These are phyloP conservation scores for Ophion ellenae DNA, from an alignment of 2,888 invertebrate species.

Conservation along the genomic window DNA sequence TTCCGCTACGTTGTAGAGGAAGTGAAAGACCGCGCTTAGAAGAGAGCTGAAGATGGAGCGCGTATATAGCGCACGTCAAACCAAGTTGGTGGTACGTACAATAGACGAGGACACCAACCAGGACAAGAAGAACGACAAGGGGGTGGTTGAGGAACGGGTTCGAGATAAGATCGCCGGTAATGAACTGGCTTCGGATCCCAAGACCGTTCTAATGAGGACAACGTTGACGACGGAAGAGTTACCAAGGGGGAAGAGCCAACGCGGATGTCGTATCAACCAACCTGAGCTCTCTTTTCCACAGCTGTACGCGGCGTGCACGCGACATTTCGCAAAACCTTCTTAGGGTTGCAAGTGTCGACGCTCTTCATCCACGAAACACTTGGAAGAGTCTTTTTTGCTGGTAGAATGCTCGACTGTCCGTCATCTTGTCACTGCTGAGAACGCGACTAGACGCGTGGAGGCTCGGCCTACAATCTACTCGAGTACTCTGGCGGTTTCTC, in stretches of 20 bases:
- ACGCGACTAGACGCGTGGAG: constrained; percentile 19
- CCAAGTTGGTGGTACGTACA: constrained; percentile 1
- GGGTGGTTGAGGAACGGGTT: constrained; percentile 73
- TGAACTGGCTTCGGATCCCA: constrained; percentile 77
- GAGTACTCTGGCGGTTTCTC: not conserved
- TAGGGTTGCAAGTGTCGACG: constrained; percentile 69
- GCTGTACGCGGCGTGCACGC: constrained; percentile 25
- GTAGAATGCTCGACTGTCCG: constrained; percentile 48
- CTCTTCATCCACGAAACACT: constrained; percentile 67
- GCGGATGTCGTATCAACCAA: not conserved
- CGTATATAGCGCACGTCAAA: not conserved
- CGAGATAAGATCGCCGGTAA: constrained; percentile 80
- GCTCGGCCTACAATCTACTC: not conserved
- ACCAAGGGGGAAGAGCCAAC: constrained; percentile 19
- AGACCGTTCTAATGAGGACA: constrained; percentile 78
- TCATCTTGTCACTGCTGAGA: constrained; percentile 29
- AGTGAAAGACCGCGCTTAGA: no score
- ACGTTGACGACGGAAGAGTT: constrained; percentile 68
- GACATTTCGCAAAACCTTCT: constrained; percentile 34
- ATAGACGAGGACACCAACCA: constrained; percentile 40
- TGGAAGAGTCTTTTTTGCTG: constrained; percentile 50
- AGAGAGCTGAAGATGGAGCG: not conserved
- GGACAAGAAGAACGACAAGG: constrained; percentile 58
- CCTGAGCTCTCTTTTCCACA: constrained; percentile 4
- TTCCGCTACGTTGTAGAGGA: no score